Evolutionary conservation across 2,888 invertebrate genomes (phyloP), one percentile per base, ranked within the genome.

Genomic region (Leptopilina myrica): DNA sequence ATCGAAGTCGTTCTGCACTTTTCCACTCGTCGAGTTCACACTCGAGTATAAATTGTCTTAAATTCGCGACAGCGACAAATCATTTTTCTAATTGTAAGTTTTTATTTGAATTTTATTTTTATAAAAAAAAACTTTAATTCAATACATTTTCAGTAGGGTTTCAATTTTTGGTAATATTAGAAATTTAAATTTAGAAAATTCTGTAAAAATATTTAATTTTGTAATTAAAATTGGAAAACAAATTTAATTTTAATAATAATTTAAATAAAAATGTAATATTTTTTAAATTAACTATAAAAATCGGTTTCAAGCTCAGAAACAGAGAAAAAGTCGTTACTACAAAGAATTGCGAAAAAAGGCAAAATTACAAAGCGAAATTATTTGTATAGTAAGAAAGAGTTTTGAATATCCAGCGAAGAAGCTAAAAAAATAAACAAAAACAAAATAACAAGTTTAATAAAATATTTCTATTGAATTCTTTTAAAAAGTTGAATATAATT

Each of bases 21-120:
- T 83, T 81, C 59, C 83, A 82, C 64, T 83, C 88, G 5, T 89
- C 87, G 0, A 89, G 85, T 79, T 89, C 89, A 26, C 88, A 87
- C 43, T 80, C 84, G 7, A 82, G 85, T 79, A 56, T 59, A 11
- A 33, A 33, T 14, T 66, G 43, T 33, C 26, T 77, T 12, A 67
- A 77, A 77, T 14, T 59, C 4, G 33, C 69, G 56, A 40, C 56
- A n/a, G 15, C n/a, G 53, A 49, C 9, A 49, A 33, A 15, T 73
- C 8, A 53, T 59, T 73, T n/a, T 56, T 14, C 33, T 73, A 56
- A n/a, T 56, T 59, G 53, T 59, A 56, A 73, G 53, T 33, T n/a
- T 33, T 33, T 49, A 26, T 26, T 6, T 15, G n/a, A 8, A 9
- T n/a, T 62, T 2, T 59, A 62, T 20, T 62, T 62, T 62, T 20